These are phyloP conservation scores for Altica lythri DNA, from an alignment of 2,888 invertebrate species.

Conservation along the genomic window DNA sequence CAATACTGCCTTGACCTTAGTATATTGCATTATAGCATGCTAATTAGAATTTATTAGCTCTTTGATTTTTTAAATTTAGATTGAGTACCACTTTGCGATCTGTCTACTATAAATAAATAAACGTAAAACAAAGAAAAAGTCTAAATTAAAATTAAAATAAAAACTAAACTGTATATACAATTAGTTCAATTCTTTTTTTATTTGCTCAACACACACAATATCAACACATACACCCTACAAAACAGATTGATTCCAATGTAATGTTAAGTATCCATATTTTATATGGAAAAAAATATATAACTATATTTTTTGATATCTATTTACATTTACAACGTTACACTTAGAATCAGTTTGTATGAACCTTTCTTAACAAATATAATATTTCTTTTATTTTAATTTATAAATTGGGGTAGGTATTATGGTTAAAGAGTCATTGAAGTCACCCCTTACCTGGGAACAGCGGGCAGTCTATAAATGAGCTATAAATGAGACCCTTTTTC, in stretches of 20 bases:
- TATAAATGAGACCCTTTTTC: too few species aligned
- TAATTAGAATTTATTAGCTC: conserved; percentile 14
- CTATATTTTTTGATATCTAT: neutral
- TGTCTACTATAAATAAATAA: neutral
- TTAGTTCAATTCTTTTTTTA: conserved; percentile 29
- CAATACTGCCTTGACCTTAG: conserved; percentile 2
- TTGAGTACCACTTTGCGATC: neutral
- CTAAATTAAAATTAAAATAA: neutral
- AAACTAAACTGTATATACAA: conserved; percentile 29
- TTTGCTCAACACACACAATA: conserved; percentile 29
- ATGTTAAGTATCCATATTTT: too few species aligned
- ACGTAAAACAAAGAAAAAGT: neutral
- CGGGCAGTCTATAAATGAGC: too few species aligned
- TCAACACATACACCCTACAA: conserved; percentile 22
- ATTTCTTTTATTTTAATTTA: too few species aligned
- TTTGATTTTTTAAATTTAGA: conserved; percentile 13
- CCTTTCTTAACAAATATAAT: conserved; percentile 22
- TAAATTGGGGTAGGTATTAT: too few species aligned
- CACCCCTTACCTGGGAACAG: too few species aligned
- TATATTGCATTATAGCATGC: conserved; percentile 22
- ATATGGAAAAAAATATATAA: neutral
- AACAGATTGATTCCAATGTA: conserved; percentile 1
- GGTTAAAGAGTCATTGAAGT: too few species aligned
- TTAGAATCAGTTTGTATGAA: conserved; percentile 4
- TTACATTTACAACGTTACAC: conserved; percentile 1